Conservation (phyloP, 2,797 vertebrate species). For the Peromyscus melanophrys region DNA sequence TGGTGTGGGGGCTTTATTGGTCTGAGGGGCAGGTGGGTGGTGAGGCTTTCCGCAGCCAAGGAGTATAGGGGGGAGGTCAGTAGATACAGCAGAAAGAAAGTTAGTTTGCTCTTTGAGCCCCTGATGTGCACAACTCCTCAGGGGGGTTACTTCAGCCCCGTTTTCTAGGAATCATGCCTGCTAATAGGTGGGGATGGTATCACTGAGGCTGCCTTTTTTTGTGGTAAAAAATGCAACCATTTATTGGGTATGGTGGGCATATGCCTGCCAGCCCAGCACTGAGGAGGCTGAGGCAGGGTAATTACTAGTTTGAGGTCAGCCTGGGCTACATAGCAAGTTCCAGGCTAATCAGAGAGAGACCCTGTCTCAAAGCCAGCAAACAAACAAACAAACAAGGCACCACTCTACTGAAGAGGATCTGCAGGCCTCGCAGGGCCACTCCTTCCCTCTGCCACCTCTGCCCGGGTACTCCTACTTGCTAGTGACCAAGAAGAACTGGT, state of each 20-base stretch:
- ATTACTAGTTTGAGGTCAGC: neutral
- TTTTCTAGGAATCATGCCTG: neutral
- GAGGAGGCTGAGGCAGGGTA: neutral
- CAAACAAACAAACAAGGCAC: neutral
- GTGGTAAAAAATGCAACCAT: neutral
- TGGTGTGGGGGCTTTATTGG: neutral
- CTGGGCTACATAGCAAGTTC: neutral
- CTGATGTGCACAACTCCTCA: fast-evolving
- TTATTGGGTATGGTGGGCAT: neutral
- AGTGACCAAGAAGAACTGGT: neutral
- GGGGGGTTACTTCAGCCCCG: neutral
- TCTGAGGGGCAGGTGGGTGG: neutral
- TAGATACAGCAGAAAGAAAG: neutral
- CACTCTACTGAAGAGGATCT: neutral
- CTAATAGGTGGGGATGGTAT: neutral
- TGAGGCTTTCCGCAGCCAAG: neutral
- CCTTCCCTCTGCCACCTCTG: neutral
- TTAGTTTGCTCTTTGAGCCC: neutral
- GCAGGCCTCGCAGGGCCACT: neutral
- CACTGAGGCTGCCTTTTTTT: neutral
- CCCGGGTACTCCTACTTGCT: neutral
- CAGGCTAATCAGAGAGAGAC: neutral
- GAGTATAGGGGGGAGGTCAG: fast-evolving
- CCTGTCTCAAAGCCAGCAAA: neutral
- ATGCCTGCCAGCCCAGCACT: neutral